These are phyloP conservation scores for Tinamus guttatus DNA, from an alignment of 2,113 vertebrate species.

Conservation along the genomic window DNA sequence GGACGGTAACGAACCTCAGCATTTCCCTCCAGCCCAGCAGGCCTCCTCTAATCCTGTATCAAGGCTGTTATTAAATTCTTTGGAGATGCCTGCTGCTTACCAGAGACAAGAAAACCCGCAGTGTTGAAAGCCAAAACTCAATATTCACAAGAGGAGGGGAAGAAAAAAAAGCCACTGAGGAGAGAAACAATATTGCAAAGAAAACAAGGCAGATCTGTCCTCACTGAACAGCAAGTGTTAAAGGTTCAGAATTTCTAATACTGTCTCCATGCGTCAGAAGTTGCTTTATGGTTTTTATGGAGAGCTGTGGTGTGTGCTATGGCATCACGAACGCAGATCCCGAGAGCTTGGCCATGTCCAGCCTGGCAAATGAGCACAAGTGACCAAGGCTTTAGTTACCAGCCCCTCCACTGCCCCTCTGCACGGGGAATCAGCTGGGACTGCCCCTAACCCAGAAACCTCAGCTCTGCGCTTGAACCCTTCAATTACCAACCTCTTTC, in stretches of 20 bases:
- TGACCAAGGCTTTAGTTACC: no score
- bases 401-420: neutral
- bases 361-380: accelerated
- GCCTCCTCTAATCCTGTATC: neutral
- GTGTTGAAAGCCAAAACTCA: neutral
- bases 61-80: neutral
- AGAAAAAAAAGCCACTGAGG: neutral
- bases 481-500: neutral
- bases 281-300: neutral
- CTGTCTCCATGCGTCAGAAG: neutral
- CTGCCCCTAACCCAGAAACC: neutral
- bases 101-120: neutral
- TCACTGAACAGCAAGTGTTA: neutral
- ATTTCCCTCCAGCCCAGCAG: neutral
- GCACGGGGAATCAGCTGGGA: neutral
- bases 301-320: neutral
- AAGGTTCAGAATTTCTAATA: neutral
- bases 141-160: neutral
- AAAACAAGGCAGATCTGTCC: neutral
- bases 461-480: neutral
- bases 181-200: neutral
- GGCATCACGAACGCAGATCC: neutral
- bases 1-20: neutral
- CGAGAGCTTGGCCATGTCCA: neutral
- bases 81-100: neutral